Conservation (phyloP, 2,888 invertebrate genomes). For the Philaethria dido region DNA sequence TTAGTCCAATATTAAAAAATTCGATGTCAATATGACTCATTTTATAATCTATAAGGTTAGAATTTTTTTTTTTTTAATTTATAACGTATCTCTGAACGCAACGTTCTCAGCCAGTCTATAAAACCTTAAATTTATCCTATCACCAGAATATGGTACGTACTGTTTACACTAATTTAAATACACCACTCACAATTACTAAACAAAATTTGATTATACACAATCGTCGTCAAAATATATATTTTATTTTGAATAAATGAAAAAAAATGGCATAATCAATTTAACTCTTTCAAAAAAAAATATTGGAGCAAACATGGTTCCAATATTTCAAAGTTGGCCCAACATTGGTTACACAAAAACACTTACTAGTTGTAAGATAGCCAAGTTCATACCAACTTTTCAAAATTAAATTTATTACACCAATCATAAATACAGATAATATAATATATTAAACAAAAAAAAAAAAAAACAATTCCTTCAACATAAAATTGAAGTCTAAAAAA, state of each 20-base stretch:
- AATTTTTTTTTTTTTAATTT: too few species aligned
- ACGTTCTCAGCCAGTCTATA: slow-evolving; percentile 17
- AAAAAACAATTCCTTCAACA: slow-evolving; percentile 22
- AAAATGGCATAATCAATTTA: slow-evolving; percentile 12
- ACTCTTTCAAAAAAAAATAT: not conserved
- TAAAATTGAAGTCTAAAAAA: slow-evolving; percentile 27
- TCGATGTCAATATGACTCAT: not conserved
- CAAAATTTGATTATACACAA: slow-evolving; percentile 27
- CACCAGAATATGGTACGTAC: slow-evolving; percentile 35
- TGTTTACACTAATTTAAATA: slow-evolving; percentile 24
- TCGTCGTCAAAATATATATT: slow-evolving; percentile 29
- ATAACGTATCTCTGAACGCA: slow-evolving; percentile 30
- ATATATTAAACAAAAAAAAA: too few species aligned
- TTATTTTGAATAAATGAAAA: not conserved
- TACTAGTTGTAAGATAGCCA: too few species aligned
- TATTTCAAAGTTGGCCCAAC: too few species aligned
- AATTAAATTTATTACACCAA: slow-evolving; percentile 5
- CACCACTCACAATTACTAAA: slow-evolving; percentile 28
- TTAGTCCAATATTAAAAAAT: not conserved
- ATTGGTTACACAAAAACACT: too few species aligned
- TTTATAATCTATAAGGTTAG: not conserved
- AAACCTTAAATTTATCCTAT: slow-evolving; percentile 37
- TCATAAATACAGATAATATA: slow-evolving; percentile 15
- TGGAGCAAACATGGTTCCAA: too few species aligned
- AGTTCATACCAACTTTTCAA: too few species aligned